These are phyloP conservation scores for Numida meleagris DNA, from an alignment of 2,113 vertebrate species.

Conservation along the genomic window DNA sequence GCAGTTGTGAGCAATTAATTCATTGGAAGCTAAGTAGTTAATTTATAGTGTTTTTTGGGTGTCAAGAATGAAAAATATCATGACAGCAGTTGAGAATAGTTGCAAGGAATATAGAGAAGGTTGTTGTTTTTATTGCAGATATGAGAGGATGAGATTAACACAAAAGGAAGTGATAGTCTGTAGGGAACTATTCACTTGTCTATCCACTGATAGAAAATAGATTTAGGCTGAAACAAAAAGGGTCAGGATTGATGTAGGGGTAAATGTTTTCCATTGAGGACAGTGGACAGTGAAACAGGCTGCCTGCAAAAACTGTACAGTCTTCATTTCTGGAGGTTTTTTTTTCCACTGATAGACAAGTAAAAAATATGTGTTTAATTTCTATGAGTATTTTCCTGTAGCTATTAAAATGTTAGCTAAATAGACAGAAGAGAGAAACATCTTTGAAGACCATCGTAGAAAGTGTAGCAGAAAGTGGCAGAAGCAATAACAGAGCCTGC, in stretches of 20 bases:
- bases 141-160: not conserved
- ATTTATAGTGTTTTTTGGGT: not conserved
- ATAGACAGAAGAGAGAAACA: not conserved
- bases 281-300: no score
- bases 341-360: not conserved
- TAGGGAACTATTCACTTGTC: not conserved
- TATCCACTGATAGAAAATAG: not conserved
- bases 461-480: not conserved
- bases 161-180: not conserved
- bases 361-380: not conserved
- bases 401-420: not conserved
- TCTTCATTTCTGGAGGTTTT: no score
- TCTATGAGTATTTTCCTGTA: not conserved
- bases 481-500: not conserved
- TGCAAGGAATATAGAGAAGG: not conserved
- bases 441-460: not conserved
- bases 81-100: not conserved
- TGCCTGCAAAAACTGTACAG: no score
- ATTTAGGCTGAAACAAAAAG: no score
- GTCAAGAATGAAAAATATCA: not conserved
- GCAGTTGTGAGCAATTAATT: not conserved
- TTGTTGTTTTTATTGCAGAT: not conserved
- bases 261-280: no score
- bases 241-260: no score
- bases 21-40: not conserved